These are phyloP conservation scores for Cepphus grylle DNA, from an alignment of 2,113 vertebrate genomes.

Conservation along the genomic window DNA sequence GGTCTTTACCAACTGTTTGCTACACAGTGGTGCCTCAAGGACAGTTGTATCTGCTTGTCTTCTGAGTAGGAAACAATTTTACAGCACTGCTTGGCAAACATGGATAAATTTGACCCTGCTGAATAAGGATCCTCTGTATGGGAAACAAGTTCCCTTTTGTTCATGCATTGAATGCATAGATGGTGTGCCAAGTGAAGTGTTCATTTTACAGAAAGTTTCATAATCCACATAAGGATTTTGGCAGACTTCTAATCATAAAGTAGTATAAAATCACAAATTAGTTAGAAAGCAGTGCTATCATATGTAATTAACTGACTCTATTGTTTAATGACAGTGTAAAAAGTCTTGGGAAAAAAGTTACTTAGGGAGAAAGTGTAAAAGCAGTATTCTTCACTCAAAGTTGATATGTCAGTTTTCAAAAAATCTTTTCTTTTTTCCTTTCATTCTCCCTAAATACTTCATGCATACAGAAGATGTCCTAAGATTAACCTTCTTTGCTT, in stretches of 20 bases:
- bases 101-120: neutral
- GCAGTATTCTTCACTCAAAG: neutral
- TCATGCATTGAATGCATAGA: neutral
- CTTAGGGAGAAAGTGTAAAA: neutral
- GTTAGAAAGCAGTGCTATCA: neutral
- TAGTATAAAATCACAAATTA: neutral
- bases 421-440: neutral
- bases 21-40: neutral
- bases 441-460: neutral
- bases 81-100: neutral
- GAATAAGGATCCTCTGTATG: neutral
- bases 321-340: neutral
- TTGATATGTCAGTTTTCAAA: neutral
- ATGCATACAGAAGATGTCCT: neutral
- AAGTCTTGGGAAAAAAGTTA: neutral
- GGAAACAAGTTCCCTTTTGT: neutral
- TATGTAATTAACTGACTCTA: neutral
- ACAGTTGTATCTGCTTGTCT: neutral
- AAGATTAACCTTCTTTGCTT: neutral
- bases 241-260: neutral
- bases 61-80: neutral
- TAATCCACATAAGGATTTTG: neutral
- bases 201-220: neutral
- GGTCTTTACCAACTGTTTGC: neutral
- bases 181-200: neutral